Conservation (phyloP, 1,140 invertebrate species). For the Bathynomus jamesi region DNA sequence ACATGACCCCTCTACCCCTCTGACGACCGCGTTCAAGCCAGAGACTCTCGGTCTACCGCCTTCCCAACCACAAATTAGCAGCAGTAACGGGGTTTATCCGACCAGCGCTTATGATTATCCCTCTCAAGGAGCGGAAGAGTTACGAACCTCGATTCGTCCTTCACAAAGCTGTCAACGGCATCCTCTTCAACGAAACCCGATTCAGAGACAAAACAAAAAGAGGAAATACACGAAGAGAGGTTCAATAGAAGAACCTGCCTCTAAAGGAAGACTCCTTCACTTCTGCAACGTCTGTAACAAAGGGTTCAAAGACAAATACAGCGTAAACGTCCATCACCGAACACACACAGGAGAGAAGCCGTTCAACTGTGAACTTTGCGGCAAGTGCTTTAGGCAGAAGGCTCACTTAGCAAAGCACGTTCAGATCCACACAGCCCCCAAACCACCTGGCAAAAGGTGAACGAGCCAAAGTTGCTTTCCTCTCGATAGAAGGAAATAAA, state of each 20-base stretch:
- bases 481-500: not conserved
- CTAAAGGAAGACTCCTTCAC: conserved; percentile 60
- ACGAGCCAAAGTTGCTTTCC: not conserved
- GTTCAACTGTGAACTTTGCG: conserved; percentile 79
- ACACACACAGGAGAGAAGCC: too few relatives aligned
- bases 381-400: conserved; percentile 88
- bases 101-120: conserved; percentile 30
- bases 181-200: conserved; percentile 18
- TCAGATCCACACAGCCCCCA: conserved; percentile 74
- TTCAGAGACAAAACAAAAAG: conserved; percentile 27
- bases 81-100: conserved; percentile 30
- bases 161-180: conserved; percentile 30
- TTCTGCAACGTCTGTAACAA: conserved; percentile 87
- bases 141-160: conserved; percentile 25
- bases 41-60: conserved; percentile 30
- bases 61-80: conserved; percentile 31
- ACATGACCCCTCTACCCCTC: conserved; percentile 36
- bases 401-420: conserved; percentile 96
- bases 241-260: conserved; percentile 27
- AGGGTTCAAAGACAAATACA: conserved; percentile 88
- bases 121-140: conserved; percentile 24
- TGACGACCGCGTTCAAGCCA: conserved; percentile 32
- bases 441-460: conserved; percentile 36
- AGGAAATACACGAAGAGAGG: conserved; percentile 36
- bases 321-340: conserved; percentile 81